These are phyloP conservation scores for Gallinago stenura DNA, from an alignment of 2,797 vertebrate genomes.

Conservation along the genomic window DNA sequence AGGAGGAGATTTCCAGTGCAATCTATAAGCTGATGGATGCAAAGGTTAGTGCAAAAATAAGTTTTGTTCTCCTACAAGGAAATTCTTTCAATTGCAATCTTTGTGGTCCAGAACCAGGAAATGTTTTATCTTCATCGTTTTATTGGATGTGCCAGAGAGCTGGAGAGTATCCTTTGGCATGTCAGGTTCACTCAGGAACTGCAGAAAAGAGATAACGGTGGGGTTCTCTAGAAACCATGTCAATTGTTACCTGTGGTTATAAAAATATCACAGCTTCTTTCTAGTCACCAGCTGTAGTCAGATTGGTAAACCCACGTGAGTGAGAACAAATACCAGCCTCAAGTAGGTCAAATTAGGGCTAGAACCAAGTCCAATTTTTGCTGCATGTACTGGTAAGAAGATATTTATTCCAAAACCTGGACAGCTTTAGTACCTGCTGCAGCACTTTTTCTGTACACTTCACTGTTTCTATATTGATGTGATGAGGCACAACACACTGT, in stretches of 20 bases:
- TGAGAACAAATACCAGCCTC: neutral
- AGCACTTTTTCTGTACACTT: neutral
- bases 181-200: neutral
- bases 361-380: neutral
- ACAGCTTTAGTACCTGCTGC: neutral
- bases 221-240: neutral
- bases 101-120: neutral
- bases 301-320: neutral
- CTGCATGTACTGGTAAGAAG: neutral
- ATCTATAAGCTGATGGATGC: slow-evolving; percentile 60
- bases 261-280: neutral
- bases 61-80: neutral
- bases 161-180: neutral
- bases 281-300: neutral
- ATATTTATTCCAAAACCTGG: neutral
- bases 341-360: neutral
- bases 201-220: neutral
- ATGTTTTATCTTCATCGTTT: neutral
- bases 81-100: neutral
- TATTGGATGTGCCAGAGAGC: neutral
- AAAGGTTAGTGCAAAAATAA: slow-evolving; percentile 58
- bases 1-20: slow-evolving; percentile 51
- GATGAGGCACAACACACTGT: neutral
- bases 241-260: neutral
- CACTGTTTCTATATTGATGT: neutral